Evolutionary conservation across 2,113 vertebrate genomes (phyloP).

Genomic region (Macquaria ambigua): DNA sequence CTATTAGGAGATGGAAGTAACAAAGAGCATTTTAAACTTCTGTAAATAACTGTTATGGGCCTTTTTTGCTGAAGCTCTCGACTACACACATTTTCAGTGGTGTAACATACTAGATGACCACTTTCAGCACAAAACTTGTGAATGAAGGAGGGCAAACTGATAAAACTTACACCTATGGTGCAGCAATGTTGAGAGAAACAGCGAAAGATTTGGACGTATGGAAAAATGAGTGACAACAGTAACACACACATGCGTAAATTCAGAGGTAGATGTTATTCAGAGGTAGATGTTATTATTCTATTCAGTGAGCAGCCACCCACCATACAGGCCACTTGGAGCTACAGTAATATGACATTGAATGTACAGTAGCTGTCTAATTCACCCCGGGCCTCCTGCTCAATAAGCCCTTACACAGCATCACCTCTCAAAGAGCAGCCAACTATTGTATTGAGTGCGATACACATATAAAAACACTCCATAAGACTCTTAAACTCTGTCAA

Average conservation of each 20-base stretch:
- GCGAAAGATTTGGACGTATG: neutral
- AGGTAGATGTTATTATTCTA: slow-evolving; percentile 56
- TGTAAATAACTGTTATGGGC: neutral
- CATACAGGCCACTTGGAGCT: neutral
- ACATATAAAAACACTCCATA: slow-evolving; percentile 8
- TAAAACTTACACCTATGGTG: neutral
- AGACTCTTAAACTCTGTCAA: no score
- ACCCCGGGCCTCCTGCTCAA: neutral
- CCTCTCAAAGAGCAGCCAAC: neutral
- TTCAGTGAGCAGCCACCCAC: slow-evolving; percentile 17
- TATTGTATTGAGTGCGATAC: neutral
- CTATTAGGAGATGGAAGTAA: no score
- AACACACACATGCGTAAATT: slow-evolving; percentile 57
- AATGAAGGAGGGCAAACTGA: neutral
- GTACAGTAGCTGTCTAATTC: slow-evolving; percentile 20
- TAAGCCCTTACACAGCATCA: slow-evolving; percentile 31
- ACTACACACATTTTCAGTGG: neutral
- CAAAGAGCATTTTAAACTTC: neutral
- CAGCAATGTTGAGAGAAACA: slow-evolving; percentile 17
- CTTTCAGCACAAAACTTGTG: neutral
- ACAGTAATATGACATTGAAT: slow-evolving; percentile 21
- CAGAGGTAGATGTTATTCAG: slow-evolving; percentile 56
- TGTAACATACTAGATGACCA: neutral
- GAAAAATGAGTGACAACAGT: slow-evolving; percentile 52
- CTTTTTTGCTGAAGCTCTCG: slow-evolving; percentile 2